Evolutionary conservation across 2,113 vertebrate species (phyloP).

Genomic region (Notarius lentiginosus): DNA sequence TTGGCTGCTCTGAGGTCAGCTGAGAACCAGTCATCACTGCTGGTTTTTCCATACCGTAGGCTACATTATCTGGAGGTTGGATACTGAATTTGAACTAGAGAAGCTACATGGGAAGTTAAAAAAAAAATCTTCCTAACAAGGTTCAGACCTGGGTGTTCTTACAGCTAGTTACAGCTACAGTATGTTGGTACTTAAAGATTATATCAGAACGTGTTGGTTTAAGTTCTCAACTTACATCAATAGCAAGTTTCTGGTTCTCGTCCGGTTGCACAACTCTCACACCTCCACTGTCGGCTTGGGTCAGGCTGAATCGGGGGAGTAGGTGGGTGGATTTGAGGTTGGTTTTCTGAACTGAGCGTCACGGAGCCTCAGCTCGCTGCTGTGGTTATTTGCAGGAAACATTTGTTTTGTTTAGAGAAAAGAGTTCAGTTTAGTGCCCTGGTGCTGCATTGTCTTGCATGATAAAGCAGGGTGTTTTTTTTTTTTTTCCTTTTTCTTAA

Average conservation of each 20-base stretch:
- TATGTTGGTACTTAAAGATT: slow-evolving; percentile 15
- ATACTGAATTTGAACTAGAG: neutral
- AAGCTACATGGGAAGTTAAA: neutral
- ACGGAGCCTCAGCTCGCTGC: slow-evolving; percentile 43
- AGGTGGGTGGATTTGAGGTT: slow-evolving; percentile 46
- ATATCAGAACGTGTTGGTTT: slow-evolving; percentile 3
- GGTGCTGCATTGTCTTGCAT: slow-evolving; percentile 50
- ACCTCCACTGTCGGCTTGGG: neutral
- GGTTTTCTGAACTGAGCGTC: slow-evolving; percentile 52
- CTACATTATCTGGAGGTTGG: neutral
- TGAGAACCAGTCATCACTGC: neutral
- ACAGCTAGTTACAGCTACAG: neutral
- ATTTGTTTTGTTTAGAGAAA: slow-evolving; percentile 64
- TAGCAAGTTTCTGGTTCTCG: neutral
- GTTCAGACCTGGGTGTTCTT: neutral
- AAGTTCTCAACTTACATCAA: neutral
- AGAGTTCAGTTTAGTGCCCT: slow-evolving; percentile 53
- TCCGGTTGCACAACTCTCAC: neutral
- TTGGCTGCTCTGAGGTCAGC: neutral
- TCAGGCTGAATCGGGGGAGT: neutral
- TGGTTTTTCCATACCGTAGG: neutral
- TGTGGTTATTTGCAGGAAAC: slow-evolving; percentile 58
- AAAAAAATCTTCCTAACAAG: neutral
- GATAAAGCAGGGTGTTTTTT: slow-evolving; percentile 28
- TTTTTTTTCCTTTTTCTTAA: slow-evolving; percentile 51